A percentile compares a stretch with the other conserved stretches of the same genome.
phyloP scores from a whole-genome alignment of 2,113 vertebrate genomes.

The Phodopus roborovskii region DNA sequence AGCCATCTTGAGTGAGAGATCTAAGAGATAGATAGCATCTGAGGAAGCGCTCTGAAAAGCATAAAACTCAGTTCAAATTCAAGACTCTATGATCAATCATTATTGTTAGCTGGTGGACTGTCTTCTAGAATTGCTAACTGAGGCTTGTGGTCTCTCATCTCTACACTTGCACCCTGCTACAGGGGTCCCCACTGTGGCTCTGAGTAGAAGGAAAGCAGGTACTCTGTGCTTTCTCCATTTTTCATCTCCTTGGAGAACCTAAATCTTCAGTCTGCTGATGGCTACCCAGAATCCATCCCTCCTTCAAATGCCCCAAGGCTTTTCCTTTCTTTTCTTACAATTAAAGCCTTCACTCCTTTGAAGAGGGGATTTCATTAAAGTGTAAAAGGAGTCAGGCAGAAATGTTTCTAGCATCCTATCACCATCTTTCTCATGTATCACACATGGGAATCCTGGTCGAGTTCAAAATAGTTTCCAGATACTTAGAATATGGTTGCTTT shows the following conservation, averaged over 20 bases:
- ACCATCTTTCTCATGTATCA: background rate
- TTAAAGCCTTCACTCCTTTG: background rate
- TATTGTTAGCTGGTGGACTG: background rate
- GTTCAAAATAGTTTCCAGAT: background rate
- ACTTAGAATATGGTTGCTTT: background rate
- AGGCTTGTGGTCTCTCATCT: background rate
- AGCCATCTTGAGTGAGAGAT: background rate
- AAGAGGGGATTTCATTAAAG: background rate
- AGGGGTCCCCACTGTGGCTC: background rate
- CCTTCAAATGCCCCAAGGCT: background rate
- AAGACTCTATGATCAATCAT: background rate
- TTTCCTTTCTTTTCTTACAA: background rate
- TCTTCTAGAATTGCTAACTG: background rate
- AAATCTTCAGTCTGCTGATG: background rate
- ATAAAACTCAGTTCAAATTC: background rate
- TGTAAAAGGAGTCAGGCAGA: background rate
- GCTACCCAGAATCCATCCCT: background rate
- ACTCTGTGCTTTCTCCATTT: background rate
- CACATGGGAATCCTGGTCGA: background rate
- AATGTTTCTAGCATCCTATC: background rate
- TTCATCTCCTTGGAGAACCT: too few species aligned
- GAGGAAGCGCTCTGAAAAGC: constrained; percentile 15
- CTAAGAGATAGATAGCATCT: constrained; percentile 2
- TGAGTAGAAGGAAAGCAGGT: background rate
- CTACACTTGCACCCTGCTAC: background rate